A percentile compares a stretch with the other conserved stretches of the same genome.
phyloP scores from a whole-genome alignment of 2,113 vertebrate genomes.

The Taurulus bubalis region DNA sequence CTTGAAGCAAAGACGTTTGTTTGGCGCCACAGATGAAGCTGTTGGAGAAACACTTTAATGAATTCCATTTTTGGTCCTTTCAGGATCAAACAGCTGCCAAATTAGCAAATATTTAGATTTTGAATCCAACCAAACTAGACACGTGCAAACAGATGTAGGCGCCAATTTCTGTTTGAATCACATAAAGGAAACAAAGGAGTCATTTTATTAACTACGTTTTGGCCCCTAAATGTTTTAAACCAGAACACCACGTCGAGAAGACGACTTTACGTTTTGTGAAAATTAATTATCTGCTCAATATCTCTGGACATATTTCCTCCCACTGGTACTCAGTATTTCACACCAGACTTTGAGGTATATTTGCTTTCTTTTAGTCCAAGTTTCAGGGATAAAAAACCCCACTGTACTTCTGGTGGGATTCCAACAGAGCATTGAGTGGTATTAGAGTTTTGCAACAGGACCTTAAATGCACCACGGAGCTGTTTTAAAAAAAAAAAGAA shows the following conservation, averaged over 20 bases:
- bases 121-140: constrained; percentile 26
- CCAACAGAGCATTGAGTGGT: not conserved
- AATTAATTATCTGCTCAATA: not conserved
- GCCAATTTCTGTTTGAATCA: not conserved
- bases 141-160: not conserved
- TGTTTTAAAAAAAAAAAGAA: too few species aligned
- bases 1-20: constrained; percentile 42
- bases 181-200: constrained; percentile 1
- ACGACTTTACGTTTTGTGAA: not conserved
- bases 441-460: not conserved
- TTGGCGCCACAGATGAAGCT: constrained; percentile 33
- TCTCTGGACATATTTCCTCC: not conserved
- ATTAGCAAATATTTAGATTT: constrained; percentile 1
- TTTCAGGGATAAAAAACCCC: constrained; percentile 8
- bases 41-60: constrained; percentile 33
- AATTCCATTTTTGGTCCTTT: not conserved
- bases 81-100: not conserved
- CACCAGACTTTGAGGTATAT: not conserved
- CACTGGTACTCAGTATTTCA: not conserved
- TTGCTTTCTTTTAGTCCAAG: not conserved
- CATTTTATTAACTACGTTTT: not conserved
- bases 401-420: not conserved
- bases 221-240: not conserved
- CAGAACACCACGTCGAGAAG: not conserved
- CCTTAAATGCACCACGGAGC: not conserved